Evolutionary conservation across 2,797 vertebrate genomes (phyloP).

Genomic region (Rhabdomys pumilio): DNA sequence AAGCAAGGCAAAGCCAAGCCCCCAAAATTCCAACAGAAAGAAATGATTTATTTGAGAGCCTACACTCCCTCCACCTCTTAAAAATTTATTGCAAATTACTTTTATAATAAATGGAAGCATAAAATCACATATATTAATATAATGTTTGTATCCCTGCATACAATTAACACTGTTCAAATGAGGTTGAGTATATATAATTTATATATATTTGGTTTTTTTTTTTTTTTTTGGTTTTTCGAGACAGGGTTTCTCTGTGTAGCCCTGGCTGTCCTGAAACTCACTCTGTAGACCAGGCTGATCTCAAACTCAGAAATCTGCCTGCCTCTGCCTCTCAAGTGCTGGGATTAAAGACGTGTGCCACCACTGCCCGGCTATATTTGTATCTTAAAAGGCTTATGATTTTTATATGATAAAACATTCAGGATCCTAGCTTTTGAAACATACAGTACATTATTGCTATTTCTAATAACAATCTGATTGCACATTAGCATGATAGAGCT

Average conservation of each 20-base stretch:
- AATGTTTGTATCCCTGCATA: not conserved
- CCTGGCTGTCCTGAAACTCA: too few species aligned
- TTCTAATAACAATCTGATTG: not conserved
- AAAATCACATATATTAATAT: not conserved
- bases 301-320: too few species aligned
- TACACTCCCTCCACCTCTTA: not conserved
- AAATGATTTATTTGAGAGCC: not conserved
- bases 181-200: not conserved
- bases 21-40: not conserved
- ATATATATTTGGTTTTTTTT: not conserved
- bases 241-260: too few species aligned
- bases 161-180: not conserved
- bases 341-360: too few species aligned
- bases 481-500: not conserved
- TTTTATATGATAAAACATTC: slow-evolving; percentile 3
- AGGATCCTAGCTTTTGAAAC: not conserved
- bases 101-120: not conserved
- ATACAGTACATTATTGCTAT: not conserved
- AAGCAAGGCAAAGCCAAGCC: not conserved
- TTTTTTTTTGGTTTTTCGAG: too few species aligned
- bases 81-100: not conserved
- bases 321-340: too few species aligned
- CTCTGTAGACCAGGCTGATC: too few species aligned
- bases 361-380: too few species aligned
- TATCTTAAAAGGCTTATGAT: not conserved